Evolutionary conservation across 2,113 vertebrate genomes (phyloP).

Genomic region (Lucifuga dentata): DNA sequence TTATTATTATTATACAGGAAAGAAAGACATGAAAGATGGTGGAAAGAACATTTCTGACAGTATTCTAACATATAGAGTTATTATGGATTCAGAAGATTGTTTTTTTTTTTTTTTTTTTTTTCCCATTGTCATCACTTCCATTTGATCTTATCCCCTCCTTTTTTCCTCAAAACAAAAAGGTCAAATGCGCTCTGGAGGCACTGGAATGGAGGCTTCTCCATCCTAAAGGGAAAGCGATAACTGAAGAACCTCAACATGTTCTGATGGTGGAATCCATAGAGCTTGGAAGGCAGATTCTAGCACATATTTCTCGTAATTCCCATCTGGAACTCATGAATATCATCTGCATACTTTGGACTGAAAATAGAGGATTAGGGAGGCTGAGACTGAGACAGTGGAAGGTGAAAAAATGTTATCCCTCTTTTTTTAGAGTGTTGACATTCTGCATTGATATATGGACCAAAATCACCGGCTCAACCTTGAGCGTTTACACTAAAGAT

Average conservation of each 20-base stretch:
- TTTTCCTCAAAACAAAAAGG: conserved; percentile 18
- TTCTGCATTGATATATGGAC: conserved; percentile 7
- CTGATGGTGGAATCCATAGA: conserved; percentile 55
- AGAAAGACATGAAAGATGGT: background rate
- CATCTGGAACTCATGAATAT: conserved; percentile 74
- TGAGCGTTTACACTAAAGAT: conserved; percentile 11
- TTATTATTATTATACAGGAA: no score
- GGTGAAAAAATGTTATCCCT: conserved; percentile 7
- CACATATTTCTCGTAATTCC: conserved; percentile 63
- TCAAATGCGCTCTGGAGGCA: conserved; percentile 31
- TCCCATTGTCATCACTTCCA: conserved; percentile 6
- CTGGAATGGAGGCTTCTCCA: conserved; percentile 31
- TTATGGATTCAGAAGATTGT: conserved; percentile 12
- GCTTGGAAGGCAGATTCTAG: conserved; percentile 31
- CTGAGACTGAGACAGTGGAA: conserved; percentile 13
- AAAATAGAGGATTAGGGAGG: conserved; percentile 35
- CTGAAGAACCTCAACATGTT: conserved; percentile 46
- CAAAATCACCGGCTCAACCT: conserved; percentile 13
- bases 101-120: conserved; percentile 11
- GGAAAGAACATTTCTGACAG: background rate
- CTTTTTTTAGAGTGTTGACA: conserved; percentile 26
- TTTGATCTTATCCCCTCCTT: conserved; percentile 21
- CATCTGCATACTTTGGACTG: conserved; percentile 59
- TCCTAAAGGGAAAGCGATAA: conserved; percentile 46
- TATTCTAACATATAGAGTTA: background rate